Evolutionary conservation across 1,140 invertebrate species (phyloP), one percentile per base, ranked within the genome.

Genomic region (Trigoniulus corallinus): DNA sequence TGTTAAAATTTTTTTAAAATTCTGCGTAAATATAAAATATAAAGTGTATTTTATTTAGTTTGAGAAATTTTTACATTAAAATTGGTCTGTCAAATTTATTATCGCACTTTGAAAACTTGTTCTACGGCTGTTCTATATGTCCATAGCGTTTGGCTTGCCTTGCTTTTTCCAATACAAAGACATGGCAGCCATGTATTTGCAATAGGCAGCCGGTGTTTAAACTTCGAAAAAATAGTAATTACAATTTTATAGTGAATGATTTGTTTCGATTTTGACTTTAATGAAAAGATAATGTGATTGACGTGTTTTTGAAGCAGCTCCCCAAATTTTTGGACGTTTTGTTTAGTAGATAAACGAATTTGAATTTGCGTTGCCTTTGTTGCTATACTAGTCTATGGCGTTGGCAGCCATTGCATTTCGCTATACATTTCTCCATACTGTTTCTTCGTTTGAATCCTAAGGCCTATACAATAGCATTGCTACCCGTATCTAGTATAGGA

Each of bases 111-210:
- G 29, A 34, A 34, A 34, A 34, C 29, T 34, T 34, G 29, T 7
- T 7, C 29, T 7, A 15, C 29, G 7, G 7, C 15, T 34, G 15
- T 7, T 34, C 7, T 34, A 34, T 34, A 7, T 34, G 29, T 7
- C 7, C 15, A 34, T 34, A 34, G 29, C 29, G 7, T 7, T 34
- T 7, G 29, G 29, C 7, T 34, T 7, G 29, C 7, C 29, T 15
- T 34, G 29, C 15, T 20, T 44, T 18, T 44, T 18, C 42, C 7
- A 7, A 44, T 44, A 24, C 42, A 44, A 51, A 51, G 50, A 45
- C 24, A 51, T 51, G 50, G 50, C 42, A 44, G 50, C 50, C 50
- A 45, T 51, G 18, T 13, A 49, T 42, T 44, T 44, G 7, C 21
- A 49, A 49, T 49, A 15, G 42, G 42, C 4, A 18, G 21, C 18